Percentiles rank a stretch among this genome's conserved stretches.
Evolutionary conservation across 2,113 vertebrate species (phyloP).

Genomic region (Meleagris gallopavo): DNA sequence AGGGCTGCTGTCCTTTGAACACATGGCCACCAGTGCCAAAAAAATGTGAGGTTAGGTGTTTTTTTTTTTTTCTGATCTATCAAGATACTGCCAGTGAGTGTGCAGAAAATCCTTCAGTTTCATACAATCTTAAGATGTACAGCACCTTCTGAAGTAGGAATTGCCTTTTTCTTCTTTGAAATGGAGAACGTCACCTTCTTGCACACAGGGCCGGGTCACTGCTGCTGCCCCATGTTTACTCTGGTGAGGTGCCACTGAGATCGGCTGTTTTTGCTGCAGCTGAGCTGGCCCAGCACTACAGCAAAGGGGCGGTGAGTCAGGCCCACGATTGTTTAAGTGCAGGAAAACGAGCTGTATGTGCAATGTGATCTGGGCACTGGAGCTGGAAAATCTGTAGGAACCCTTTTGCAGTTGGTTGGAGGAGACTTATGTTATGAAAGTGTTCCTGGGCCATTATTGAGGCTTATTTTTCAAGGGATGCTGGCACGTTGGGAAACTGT

Average conservation of each 20-base stretch:
- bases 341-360: constrained; percentile 47
- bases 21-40: not conserved
- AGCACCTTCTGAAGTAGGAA: not conserved
- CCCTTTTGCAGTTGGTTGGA: constrained; percentile 5
- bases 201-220: not conserved
- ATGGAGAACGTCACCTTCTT: not conserved
- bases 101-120: not conserved
- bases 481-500: not conserved
- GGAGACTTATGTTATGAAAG: not conserved
- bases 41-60: not conserved
- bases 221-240: not conserved
- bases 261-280: not conserved
- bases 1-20: not conserved
- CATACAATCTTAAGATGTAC: not conserved
- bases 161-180: not conserved
- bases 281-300: not conserved
- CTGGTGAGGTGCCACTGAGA: constrained; percentile 6
- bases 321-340: constrained; percentile 26
- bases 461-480: constrained; percentile 43
- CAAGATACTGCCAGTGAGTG: not conserved
- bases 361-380: not conserved
- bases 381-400: constrained; percentile 9
- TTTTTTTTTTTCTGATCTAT: not conserved
- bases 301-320: constrained; percentile 19
- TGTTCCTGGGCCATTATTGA: constrained; percentile 4